Percentiles rank a stretch among this genome's conserved stretches.
These are phyloP conservation scores for Trypoxylus dichotomus DNA, from an alignment of 1,140 invertebrate genomes.

Conservation along the genomic window DNA sequence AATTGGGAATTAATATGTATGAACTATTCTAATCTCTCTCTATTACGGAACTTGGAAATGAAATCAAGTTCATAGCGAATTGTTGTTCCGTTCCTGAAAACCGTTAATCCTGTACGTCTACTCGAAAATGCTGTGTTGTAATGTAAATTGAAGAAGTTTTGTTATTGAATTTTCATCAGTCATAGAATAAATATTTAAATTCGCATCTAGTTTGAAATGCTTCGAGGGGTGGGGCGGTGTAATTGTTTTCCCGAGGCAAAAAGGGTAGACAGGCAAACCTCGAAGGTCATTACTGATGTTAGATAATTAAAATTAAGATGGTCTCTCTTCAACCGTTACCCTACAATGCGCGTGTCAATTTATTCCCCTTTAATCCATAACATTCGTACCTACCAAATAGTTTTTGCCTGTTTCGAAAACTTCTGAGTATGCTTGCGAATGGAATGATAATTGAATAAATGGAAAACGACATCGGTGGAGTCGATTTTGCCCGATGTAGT, in stretches of 20 bases:
- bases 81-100: neutral
- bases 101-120: neutral
- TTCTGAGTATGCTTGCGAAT: neutral
- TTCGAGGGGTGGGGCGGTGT: neutral
- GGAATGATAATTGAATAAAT: too few relatives aligned
- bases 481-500: slow-evolving; percentile 14
- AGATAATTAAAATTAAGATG: slow-evolving; percentile 34
- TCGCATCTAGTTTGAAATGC: neutral
- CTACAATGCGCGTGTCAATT: neutral
- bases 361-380: neutral
- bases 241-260: slow-evolving; percentile 26
- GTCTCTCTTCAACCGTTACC: neutral
- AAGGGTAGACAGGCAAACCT: neutral
- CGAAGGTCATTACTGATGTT: slow-evolving; percentile 16
- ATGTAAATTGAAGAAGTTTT: slow-evolving; percentile 22
- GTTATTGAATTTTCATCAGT: slow-evolving; percentile 21
- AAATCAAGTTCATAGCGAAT: neutral
- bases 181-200: slow-evolving; percentile 8
- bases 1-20: too few relatives aligned
- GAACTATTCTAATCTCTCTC: too few relatives aligned
- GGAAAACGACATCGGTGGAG: slow-evolving; percentile 1
- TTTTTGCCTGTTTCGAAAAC: neutral
- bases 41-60: neutral
- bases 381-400: neutral
- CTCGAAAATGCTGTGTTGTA: neutral